Evolutionary conservation across 2,888 invertebrate species (phyloP).

Genomic region (Trilocha varians): DNA sequence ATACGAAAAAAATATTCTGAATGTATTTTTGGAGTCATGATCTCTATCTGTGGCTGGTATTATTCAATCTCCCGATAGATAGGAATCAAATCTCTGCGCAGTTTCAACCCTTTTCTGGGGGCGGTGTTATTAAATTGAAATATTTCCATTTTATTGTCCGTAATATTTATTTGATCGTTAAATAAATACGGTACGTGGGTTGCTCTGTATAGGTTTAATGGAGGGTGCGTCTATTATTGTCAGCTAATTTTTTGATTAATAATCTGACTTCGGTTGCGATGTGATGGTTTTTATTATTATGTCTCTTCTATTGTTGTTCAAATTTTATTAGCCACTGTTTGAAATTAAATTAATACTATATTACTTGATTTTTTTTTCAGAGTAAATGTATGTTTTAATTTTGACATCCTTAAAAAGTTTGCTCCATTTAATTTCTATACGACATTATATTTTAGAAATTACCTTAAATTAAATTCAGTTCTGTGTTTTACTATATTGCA

Average conservation of each 20-base stretch:
- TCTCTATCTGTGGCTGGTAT: constrained; percentile 36
- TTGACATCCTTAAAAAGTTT: too few relatives aligned
- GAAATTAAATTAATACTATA: neutral
- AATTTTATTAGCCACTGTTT: neutral
- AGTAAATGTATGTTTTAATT: too few relatives aligned
- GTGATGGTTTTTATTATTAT: constrained; percentile 9
- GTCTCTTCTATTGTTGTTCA: neutral
- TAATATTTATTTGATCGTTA: constrained; percentile 74
- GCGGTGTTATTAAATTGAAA: constrained; percentile 68
- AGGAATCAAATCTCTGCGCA: constrained; percentile 39
- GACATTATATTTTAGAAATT: neutral
- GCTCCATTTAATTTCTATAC: too few relatives aligned
- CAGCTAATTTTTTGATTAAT: constrained; percentile 74
- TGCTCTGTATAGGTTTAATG: constrained; percentile 55
- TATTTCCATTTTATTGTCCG: constrained; percentile 70
- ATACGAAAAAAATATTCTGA: constrained; percentile 22
- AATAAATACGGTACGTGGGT: constrained; percentile 70
- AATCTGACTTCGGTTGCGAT: constrained; percentile 52
- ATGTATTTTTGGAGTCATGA: constrained; percentile 31
- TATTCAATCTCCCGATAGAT: constrained; percentile 68
- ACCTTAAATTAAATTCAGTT: neutral
- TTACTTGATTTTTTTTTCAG: neutral
- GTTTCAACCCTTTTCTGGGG: constrained; percentile 58
- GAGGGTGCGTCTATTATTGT: constrained; percentile 59
- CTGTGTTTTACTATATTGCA: too few relatives aligned